These are phyloP conservation scores for Arenaria interpres DNA, from an alignment of 2,113 vertebrate species.

Conservation along the genomic window DNA sequence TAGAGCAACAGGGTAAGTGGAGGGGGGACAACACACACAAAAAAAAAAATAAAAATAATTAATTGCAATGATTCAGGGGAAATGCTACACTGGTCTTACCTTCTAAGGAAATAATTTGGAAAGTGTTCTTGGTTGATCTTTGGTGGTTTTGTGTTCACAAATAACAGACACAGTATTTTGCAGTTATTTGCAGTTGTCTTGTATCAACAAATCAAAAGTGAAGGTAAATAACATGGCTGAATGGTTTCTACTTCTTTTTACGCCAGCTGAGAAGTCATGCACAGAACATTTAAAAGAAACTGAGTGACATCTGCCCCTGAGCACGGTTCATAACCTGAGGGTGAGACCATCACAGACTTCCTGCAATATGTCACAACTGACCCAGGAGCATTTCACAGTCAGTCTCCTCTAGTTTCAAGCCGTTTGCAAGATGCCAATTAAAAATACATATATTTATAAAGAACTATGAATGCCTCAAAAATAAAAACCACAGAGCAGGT, in stretches of 20 bases:
- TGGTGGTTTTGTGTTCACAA: background rate
- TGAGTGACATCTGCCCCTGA: background rate
- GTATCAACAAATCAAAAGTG: conserved; percentile 15
- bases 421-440: background rate
- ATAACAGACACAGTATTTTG: background rate
- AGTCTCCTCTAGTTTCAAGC: background rate
- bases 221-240: conserved; percentile 30
- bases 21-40: background rate
- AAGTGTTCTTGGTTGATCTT: background rate
- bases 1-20: background rate
- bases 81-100: background rate
- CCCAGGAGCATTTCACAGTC: background rate
- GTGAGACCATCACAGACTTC: background rate
- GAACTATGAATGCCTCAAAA: background rate
- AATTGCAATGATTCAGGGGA: background rate
- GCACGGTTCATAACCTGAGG: background rate
- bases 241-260: background rate
- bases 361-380: background rate
- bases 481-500: background rate
- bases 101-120: background rate
- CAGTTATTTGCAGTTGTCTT: background rate
- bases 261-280: background rate
- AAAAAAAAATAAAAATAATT: background rate
- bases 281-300: background rate
- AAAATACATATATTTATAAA: background rate